Percentiles rank a stretch among this genome's conserved stretches.
Conservation (phyloP, 1,140 invertebrate species). For the Planococcus citri region DNA sequence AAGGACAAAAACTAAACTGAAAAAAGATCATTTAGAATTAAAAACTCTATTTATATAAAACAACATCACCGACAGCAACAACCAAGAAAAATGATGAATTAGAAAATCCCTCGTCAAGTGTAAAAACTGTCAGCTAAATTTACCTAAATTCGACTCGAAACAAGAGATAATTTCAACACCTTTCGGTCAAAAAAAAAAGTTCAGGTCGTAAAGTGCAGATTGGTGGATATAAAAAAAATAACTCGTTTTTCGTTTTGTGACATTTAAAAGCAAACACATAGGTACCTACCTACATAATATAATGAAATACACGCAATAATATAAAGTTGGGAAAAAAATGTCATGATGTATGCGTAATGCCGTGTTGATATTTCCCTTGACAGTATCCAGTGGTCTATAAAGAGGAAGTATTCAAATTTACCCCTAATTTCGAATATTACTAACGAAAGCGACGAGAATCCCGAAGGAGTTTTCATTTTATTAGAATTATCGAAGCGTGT, state of each 20-base stretch:
- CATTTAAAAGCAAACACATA: conserved; percentile 2
- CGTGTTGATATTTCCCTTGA: conserved; percentile 18
- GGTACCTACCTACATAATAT: background rate
- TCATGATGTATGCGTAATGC: conserved; percentile 5
- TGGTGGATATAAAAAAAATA: background rate
- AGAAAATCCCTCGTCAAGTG: too few relatives aligned
- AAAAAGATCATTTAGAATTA: too few relatives aligned
- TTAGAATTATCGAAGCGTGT: conserved; percentile 17
- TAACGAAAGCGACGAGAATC: conserved; percentile 10
- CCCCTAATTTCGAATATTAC: conserved; percentile 18
- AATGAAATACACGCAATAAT: background rate
- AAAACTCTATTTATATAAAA: too few relatives aligned
- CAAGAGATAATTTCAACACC: background rate
- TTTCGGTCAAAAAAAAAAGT: background rate
- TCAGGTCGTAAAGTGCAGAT: background rate
- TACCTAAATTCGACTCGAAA: background rate
- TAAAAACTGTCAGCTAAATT: background rate
- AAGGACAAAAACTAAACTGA: too few relatives aligned
- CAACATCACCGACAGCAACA: too few relatives aligned
- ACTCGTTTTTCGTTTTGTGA: background rate
- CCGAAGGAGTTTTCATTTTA: conserved; percentile 13
- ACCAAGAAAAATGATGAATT: too few relatives aligned
- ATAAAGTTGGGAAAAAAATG: background rate
- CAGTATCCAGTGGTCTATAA: conserved; percentile 18
- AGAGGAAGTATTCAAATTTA: conserved; percentile 12